Percentiles rank a stretch among this genome's conserved stretches.
phyloP scores from a whole-genome alignment of 2,797 vertebrate species.

The Chaetodon trifasciatus region DNA sequence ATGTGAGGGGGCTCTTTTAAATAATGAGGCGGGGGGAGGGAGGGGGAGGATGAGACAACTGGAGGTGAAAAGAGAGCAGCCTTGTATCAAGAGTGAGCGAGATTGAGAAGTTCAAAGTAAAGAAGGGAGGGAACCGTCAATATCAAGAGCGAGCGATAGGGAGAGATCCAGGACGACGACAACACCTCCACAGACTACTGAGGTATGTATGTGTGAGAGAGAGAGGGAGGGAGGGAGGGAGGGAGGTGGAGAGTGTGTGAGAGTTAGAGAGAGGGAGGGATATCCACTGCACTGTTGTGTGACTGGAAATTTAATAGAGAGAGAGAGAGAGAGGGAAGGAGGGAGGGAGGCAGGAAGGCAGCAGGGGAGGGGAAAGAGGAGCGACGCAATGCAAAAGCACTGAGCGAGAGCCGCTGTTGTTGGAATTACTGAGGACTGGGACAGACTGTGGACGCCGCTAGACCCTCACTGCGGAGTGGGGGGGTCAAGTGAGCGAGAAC shows the following conservation, averaged over 20 bases:
- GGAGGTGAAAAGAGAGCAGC: slow-evolving; percentile 78
- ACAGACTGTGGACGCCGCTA: slow-evolving; percentile 57
- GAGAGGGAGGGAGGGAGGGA: slow-evolving; percentile 28
- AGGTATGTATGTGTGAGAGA: slow-evolving; percentile 65
- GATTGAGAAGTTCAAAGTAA: slow-evolving; percentile 80
- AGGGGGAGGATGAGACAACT: slow-evolving; percentile 49
- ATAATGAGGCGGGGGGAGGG: slow-evolving; percentile 58
- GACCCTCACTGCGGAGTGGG: slow-evolving; percentile 64
- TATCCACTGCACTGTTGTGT: slow-evolving; percentile 91
- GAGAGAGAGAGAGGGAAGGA: slow-evolving; percentile 58
- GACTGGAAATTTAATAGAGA: slow-evolving; percentile 89
- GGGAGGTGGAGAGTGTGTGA: slow-evolving; percentile 64
- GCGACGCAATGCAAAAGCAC: slow-evolving; percentile 74
- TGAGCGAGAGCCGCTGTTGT: slow-evolving; percentile 70
- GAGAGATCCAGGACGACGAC: slow-evolving; percentile 79
- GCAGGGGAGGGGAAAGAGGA: slow-evolving; percentile 39
- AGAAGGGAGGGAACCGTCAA: slow-evolving; percentile 73
- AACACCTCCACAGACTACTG: slow-evolving; percentile 79
- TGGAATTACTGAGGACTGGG: slow-evolving; percentile 75
- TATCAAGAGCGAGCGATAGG: slow-evolving; percentile 64
- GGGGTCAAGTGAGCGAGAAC: slow-evolving; percentile 56
- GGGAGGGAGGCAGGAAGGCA: slow-evolving; percentile 26
- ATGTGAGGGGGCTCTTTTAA: slow-evolving; percentile 63
- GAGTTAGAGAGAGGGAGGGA: slow-evolving; percentile 84
- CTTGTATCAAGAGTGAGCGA: slow-evolving; percentile 75